phyloP scores from a whole-genome alignment of 2,888 invertebrate species.

The Neoscelio sp. region DNA sequence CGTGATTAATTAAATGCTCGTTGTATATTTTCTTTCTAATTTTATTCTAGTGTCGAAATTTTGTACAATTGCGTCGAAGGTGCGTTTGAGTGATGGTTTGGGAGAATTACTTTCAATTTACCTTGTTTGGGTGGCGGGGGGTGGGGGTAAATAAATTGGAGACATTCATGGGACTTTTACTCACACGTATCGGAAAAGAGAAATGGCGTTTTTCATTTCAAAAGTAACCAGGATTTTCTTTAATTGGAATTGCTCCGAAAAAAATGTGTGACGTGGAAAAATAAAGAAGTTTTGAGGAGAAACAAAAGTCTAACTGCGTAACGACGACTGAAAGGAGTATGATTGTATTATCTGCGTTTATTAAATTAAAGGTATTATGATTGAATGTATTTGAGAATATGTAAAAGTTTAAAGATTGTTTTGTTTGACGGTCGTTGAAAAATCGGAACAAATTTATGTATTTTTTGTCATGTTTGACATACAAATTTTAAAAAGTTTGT shows the following conservation, averaged over 20 bases:
- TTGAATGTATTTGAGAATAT: background rate
- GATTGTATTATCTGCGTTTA: background rate
- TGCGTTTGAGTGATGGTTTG: conserved; percentile 8
- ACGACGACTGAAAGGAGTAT: background rate
- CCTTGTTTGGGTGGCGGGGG: conserved; percentile 22
- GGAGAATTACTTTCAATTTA: conserved; percentile 14
- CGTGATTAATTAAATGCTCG: conserved; percentile 8
- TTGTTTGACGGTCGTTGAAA: no score
- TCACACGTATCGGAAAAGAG: no score
- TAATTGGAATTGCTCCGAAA: no score
- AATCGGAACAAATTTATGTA: no score
- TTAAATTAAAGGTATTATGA: background rate
- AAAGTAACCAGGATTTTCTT: no score
- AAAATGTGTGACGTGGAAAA: background rate
- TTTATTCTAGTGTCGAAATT: conserved; percentile 21
- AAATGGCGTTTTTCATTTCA: no score
- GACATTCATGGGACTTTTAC: background rate
- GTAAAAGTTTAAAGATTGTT: no score
- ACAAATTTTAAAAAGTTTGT: no score
- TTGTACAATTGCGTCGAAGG: background rate
- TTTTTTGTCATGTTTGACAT: no score
- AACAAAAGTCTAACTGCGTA: background rate
- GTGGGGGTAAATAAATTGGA: conserved; percentile 6
- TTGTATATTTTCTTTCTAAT: conserved; percentile 6
- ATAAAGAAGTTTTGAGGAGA: background rate